Percentiles rank a stretch among this genome's conserved stretches.
phyloP scores from a whole-genome alignment of 2,113 vertebrate species.

The Irena cyanogastra region DNA sequence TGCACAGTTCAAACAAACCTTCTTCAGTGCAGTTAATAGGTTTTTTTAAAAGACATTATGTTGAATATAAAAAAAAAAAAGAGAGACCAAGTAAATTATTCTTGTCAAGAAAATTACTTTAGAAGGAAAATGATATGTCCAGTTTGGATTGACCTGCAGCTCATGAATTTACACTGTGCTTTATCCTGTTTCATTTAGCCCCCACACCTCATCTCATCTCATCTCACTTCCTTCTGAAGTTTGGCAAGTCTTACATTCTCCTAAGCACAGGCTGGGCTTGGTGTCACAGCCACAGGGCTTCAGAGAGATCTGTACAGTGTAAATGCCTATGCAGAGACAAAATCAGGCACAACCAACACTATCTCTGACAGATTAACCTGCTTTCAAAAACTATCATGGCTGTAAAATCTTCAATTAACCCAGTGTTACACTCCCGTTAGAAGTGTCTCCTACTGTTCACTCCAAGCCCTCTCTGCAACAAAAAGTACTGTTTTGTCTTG shows the following conservation, averaged over 20 bases:
- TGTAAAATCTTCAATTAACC: not conserved
- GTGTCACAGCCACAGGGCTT: not conserved
- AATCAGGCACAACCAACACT: not conserved
- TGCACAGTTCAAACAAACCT: not conserved
- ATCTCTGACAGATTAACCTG: not conserved
- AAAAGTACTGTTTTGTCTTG: not conserved
- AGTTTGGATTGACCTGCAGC: not conserved
- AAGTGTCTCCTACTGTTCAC: not conserved
- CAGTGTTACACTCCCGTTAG: not conserved
- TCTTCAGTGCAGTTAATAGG: not conserved
- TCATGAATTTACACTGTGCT: not conserved
- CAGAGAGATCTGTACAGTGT: not conserved
- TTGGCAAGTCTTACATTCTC: not conserved
- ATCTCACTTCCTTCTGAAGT: not conserved
- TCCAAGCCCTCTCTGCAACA: not conserved
- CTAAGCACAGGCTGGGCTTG: not conserved
- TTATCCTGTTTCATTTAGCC: not conserved
- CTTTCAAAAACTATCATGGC: not conserved
- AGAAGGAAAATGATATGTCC: accelerated
- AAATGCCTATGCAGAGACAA: not conserved
- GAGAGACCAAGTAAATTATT: not conserved
- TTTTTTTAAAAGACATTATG: not conserved
- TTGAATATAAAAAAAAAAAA: not conserved
- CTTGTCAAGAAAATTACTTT: not conserved
- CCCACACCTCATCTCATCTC: not conserved